Percentiles rank a stretch among this genome's conserved stretches.
Conservation (phyloP, 2,113 vertebrate species). For the Neoarius graeffei region DNA sequence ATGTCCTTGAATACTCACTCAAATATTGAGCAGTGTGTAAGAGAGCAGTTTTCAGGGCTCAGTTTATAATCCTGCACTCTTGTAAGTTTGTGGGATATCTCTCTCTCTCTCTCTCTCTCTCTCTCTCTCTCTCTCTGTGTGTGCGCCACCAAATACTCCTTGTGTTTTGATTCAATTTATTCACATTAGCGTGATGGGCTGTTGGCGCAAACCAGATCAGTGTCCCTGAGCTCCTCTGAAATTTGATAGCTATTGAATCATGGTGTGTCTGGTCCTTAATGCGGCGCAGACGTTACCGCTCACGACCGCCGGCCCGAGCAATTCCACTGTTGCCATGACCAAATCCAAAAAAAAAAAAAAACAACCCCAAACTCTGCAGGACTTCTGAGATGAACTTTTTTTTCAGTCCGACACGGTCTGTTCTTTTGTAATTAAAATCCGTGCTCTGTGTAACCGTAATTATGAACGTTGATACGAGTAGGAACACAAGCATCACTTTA, state of each 20-base stretch:
- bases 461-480: neutral
- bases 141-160: neutral
- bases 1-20: neutral
- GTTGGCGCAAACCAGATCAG: slow-evolving; percentile 40
- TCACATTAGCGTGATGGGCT: slow-evolving; percentile 38
- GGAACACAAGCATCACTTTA: neutral
- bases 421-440: neutral
- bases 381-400: neutral
- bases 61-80: neutral
- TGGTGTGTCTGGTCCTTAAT: slow-evolving; percentile 8
- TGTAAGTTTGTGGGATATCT: neutral
- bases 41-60: neutral
- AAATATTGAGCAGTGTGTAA: neutral
- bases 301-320: neutral
- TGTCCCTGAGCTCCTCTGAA: slow-evolving; percentile 20
- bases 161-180: slow-evolving; percentile 41
- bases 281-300: neutral
- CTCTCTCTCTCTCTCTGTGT: neutral
- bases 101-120: neutral
- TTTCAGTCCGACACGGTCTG: rapidly evolving
- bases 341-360: too few relatives aligned
- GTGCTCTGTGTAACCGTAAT: neutral
- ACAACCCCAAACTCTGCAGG: neutral
- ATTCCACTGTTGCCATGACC: neutral
- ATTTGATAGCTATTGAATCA: slow-evolving; percentile 39